Evolutionary conservation across 2,888 invertebrate genomes (phyloP).

Genomic region (Drosophila buzzatii): DNA sequence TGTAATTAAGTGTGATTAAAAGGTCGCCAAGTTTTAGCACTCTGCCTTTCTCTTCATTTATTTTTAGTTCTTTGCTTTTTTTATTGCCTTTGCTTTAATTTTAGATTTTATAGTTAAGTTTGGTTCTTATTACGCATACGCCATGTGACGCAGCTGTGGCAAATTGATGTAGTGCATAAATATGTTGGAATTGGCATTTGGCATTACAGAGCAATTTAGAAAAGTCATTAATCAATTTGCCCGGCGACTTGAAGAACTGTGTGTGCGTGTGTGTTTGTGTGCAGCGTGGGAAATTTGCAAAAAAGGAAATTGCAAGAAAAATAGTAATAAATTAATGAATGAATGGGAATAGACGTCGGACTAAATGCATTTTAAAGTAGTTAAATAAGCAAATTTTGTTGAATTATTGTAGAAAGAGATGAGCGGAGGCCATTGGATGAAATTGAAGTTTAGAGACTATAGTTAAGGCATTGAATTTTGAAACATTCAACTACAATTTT

Average conservation of each 20-base stretch:
- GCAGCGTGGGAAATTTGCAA: conserved; percentile 40
- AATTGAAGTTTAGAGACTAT: not conserved
- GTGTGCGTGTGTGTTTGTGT: not conserved
- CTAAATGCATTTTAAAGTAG: not conserved
- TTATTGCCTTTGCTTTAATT: not conserved
- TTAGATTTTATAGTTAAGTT: not conserved
- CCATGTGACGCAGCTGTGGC: conserved; percentile 2
- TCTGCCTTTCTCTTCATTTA: not conserved
- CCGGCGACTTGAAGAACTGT: not conserved
- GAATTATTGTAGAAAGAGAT: not conserved
- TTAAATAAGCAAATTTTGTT: not conserved
- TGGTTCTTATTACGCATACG: conserved; percentile 22
- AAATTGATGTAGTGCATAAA: conserved; percentile 12
- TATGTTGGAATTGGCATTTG: conserved; percentile 28
- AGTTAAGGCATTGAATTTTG: not conserved
- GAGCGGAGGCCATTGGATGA: not conserved
- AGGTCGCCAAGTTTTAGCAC: conserved; percentile 31
- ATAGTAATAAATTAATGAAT: conserved; percentile 4
- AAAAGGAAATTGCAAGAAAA: conserved; percentile 3
- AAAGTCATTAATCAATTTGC: conserved; percentile 49
- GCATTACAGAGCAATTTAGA: conserved; percentile 39
- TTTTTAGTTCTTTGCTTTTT: conserved; percentile 3
- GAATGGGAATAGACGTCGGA: not conserved
- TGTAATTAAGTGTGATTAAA: conserved; percentile 61
- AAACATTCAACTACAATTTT: not conserved